Base-by-base conservation (phyloP, 92 coral and sea anemone species). In the Porites evermanni region DNA sequence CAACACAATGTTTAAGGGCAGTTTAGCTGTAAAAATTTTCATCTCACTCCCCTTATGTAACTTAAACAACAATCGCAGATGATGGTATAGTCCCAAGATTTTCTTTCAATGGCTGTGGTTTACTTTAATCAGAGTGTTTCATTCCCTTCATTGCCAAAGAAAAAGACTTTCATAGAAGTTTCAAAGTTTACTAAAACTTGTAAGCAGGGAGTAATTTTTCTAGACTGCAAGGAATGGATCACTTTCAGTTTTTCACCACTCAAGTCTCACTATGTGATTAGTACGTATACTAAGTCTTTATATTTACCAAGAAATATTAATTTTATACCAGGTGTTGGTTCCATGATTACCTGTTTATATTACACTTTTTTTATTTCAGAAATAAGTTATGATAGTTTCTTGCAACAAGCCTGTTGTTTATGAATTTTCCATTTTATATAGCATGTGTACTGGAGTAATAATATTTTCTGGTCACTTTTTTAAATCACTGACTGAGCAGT, bases 1-100 rank as follows among this genome's bases (percentile, higher is more conserved):
- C 86, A 81, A 81, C 86, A 81, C 26, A 56, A 54, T 81, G 86
- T 81, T 81, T 81, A 21, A 72, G 53, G 58, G 70, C 70, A 24
- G 16, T 26, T 53, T 5, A 53, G n/a, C 5, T 8, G 24, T 18
- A 11, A 8, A 9, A 9, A 12, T 2, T 32, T 24, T 51, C 74
- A 68, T 19, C 52, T 16, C 24, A 12, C 47, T 38, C 47, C 47
- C 47, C 47, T 38, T 38, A 38, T 38, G 47, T 38, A 38, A 38
- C 47, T 38, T 38, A 38, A 38, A 38, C 6, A 38, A 38, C 47
- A 38, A 38, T 4, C 47, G 7, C 47, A 38, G 47, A 38, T 38
- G 50, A 53, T 67, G 59, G 69, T 59, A 7, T 17, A 78, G 54
- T 8, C n/a, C 4, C 24, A 68, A 50, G 7, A 18, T 6, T 51